Conservation (phyloP, 2,888 invertebrate species). For the Metalampra italica region DNA sequence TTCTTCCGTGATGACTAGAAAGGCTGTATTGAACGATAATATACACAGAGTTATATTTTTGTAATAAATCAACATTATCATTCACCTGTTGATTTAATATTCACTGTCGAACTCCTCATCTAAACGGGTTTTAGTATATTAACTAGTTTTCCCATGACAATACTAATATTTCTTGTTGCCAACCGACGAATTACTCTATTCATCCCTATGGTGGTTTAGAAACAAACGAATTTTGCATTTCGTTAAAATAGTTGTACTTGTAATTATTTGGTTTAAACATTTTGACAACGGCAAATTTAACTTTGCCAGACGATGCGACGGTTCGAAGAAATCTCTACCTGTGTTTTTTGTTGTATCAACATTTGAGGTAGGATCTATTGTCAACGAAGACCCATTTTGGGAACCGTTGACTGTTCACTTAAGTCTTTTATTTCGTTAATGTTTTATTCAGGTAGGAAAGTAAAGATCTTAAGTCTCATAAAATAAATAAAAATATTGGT, state of each 20-base stretch:
- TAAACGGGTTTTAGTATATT: too few species aligned
- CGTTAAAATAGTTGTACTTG: background rate
- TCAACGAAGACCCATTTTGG: background rate
- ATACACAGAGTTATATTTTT: too few species aligned
- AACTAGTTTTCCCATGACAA: too few species aligned
- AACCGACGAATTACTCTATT: too few species aligned
- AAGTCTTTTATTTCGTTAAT: constrained; percentile 2
- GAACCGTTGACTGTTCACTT: constrained; percentile 6
- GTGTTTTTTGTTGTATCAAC: constrained; percentile 1
- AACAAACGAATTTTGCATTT: background rate
- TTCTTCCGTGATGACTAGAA: too few species aligned
- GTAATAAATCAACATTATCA: too few species aligned
- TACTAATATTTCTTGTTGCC: too few species aligned
- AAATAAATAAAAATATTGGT: too few species aligned
- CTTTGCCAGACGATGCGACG: background rate
- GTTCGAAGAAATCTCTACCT: constrained; percentile 3
- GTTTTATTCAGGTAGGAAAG: background rate
- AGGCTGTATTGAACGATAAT: too few species aligned
- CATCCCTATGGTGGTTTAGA: background rate
- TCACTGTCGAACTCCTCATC: too few species aligned
- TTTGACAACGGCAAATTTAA: background rate
- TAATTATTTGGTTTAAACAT: background rate
- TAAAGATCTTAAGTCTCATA: background rate
- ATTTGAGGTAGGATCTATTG: background rate
- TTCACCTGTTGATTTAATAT: too few species aligned